Base-by-base conservation (phyloP, 1,140 invertebrate genomes). In the Hyles euphorbiae region DNA sequence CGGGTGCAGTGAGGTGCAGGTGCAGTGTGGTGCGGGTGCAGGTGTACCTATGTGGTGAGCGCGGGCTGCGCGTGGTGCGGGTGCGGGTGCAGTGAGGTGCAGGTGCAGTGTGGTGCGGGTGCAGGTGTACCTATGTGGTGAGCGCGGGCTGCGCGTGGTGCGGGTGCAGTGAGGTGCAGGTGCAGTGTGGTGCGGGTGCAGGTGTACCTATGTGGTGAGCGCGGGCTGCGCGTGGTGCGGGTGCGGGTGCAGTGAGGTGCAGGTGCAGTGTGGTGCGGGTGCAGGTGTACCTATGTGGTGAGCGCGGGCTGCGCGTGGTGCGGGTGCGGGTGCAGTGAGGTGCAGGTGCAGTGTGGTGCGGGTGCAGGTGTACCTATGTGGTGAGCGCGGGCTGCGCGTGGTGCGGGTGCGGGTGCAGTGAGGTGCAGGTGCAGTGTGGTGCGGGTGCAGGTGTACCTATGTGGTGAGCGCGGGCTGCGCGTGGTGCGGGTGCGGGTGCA, bases 1-100 rank as follows among this genome's bases (percentile, higher is more conserved):
- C 2, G n/a, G n/a, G n/a, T n/a, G n/a, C n/a, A 12, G 62, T 47
- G 36, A 97, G 98, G 89, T 99, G 97, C 81, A 99, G 36, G 5
- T 22, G 22, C 4, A 49, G 12, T 51, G 22, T 22, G 64, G 22
- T 22, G 22, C 22, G 22, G 22, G 22, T 22, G 22, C 22, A 22
- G 8, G 36, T 40, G 36, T 22, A 12, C 8, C 9, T 43, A 11
- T 33, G 12, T 5, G 52, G 32, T 52, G 64, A 53, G 72, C 56
- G 63, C 58, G 57, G 67, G 61, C 44, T 64, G 60, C 34, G 62
- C 50, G 36, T 97, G 98, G 89, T 99, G 97, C 81, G 99, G 98
- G 72, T 95, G 92, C 50, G 11, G 48, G 49, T 53, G 44, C 45
- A 49, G 12, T 51, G 8, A 8, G 22, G 55, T 58, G 71, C 57